These are phyloP conservation scores for Xestia sexstrigata DNA, from an alignment of 2,888 invertebrate genomes.

Conservation along the genomic window DNA sequence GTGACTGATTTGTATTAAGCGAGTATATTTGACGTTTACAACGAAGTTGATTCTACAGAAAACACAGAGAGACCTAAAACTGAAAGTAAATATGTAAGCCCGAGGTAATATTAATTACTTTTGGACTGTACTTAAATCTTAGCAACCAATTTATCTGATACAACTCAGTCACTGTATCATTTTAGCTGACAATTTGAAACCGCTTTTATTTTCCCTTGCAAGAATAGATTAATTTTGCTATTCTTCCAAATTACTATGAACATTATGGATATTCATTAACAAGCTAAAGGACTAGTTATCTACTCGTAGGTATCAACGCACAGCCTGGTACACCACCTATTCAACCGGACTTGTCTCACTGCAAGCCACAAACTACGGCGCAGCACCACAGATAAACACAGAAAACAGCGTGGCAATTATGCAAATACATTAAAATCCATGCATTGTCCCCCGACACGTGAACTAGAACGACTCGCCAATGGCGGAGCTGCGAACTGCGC, in stretches of 20 bases:
- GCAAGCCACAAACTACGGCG: conserved; percentile 39
- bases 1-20: neutral
- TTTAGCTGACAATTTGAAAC: neutral
- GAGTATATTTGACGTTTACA: neutral
- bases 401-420: conserved; percentile 76
- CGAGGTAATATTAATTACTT: neutral
- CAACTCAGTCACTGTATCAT: neutral
- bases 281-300: neutral
- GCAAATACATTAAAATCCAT: conserved; percentile 78
- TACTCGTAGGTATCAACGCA: neutral
- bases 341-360: conserved; percentile 30
- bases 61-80: neutral
- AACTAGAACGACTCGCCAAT: conserved; percentile 68
- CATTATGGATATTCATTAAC: neutral
- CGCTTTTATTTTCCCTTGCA: neutral
- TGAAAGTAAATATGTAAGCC: neutral
- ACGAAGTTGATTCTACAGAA: neutral
- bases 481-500: conserved; percentile 52
- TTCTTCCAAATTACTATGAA: neutral
- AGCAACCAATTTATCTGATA: neutral
- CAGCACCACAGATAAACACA: conserved; percentile 72
- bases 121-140: neutral
- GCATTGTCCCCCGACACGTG: conserved; percentile 76
- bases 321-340: neutral
- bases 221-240: neutral